Conservation (phyloP, 2,113 vertebrate species). For the Channa maculata region DNA sequence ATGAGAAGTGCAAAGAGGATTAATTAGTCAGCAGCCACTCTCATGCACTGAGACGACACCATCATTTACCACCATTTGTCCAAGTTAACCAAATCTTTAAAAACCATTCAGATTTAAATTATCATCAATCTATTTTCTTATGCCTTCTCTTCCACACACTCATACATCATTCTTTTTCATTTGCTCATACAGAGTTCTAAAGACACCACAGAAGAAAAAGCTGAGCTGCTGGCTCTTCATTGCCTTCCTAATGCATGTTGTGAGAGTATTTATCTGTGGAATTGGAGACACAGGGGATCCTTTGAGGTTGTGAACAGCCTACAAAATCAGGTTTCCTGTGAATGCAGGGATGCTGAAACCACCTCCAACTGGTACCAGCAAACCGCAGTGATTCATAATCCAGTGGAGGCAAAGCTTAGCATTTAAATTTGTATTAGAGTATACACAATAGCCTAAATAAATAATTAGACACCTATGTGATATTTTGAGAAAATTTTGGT, state of each 20-base stretch:
- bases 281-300: neutral
- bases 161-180: slow-evolving; percentile 1
- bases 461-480: too few relatives aligned
- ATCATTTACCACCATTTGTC: neutral
- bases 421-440: neutral
- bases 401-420: neutral
- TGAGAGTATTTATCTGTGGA: neutral
- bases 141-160: neutral
- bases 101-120: neutral
- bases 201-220: too few relatives aligned
- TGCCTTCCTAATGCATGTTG: slow-evolving; percentile 1
- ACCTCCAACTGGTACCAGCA: slow-evolving; percentile 1
- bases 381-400: slow-evolving; percentile 14
- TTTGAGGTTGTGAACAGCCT: slow-evolving; percentile 10
- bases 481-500: too few relatives aligned
- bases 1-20: slow-evolving; percentile 80
- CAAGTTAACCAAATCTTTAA: slow-evolving; percentile 11
- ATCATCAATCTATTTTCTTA: neutral
- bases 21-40: slow-evolving; percentile 79
- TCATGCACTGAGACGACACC: slow-evolving; percentile 23
- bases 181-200: neutral
- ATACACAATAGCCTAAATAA: too few relatives aligned
- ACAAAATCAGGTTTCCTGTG: neutral
- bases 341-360: slow-evolving; percentile 19
- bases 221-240: neutral